Percentiles rank a stretch among this genome's conserved stretches.
Evolutionary conservation across 2,888 invertebrate species (phyloP).

Genomic region (Xylophagus ater): DNA sequence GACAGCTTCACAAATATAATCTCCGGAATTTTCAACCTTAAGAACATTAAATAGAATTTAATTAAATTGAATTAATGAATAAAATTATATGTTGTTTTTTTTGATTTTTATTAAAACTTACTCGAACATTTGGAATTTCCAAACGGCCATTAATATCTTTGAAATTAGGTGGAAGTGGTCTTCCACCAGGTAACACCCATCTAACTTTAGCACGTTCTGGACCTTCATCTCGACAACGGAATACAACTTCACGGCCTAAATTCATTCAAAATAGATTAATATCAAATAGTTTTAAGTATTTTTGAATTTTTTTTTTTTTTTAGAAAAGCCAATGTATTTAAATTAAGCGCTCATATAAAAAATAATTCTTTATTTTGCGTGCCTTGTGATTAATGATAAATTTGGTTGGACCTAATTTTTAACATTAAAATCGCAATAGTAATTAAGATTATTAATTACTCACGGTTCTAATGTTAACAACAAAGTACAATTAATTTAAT

Average conservation of each 20-base stretch:
- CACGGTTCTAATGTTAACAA: too few species aligned
- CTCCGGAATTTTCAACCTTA: conserved; percentile 62
- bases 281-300: too few species aligned
- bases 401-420: too few species aligned
- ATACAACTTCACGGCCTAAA: conserved; percentile 80
- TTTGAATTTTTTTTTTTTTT: too few species aligned
- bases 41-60: neutral
- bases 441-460: too few species aligned
- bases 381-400: too few species aligned
- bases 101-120: conserved; percentile 27
- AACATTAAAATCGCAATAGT: too few species aligned
- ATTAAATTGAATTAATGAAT: neutral
- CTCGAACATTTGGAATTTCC: conserved; percentile 72
- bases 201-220: conserved; percentile 59
- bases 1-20: conserved; percentile 73
- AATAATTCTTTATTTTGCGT: too few species aligned
- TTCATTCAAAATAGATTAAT: neutral
- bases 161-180: conserved; percentile 66
- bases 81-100: neutral
- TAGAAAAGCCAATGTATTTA: too few species aligned
- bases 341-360: too few species aligned
- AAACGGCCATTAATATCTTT: conserved; percentile 64
- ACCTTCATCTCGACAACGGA: conserved; percentile 90
- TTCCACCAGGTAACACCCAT: conserved; percentile 61
- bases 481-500: too few species aligned